Evolutionary conservation across 2,888 invertebrate species (phyloP).

Genomic region (Protula sp.): DNA sequence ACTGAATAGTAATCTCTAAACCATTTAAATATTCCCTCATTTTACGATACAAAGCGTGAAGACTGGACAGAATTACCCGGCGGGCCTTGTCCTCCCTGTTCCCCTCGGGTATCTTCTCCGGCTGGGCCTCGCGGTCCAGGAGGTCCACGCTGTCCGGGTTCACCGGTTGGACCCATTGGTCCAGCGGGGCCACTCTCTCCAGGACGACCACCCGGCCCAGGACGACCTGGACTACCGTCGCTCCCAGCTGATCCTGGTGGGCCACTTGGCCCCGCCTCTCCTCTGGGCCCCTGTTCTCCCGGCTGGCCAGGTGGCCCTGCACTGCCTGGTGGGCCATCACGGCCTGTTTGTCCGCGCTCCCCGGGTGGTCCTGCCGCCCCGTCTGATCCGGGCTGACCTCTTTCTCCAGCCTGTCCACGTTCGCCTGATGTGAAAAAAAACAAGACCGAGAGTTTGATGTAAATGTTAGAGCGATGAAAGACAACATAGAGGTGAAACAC

Average conservation of each 20-base stretch:
- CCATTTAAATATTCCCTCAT: too few species aligned
- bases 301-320: constrained; percentile 1
- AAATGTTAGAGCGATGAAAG: too few species aligned
- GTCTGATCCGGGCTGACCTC: constrained; percentile 4
- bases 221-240: too few species aligned
- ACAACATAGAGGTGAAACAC: too few species aligned
- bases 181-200: constrained; percentile 4
- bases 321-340: neutral
- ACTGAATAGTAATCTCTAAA: too few species aligned
- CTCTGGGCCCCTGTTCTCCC: constrained; percentile 7
- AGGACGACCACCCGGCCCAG: too few species aligned
- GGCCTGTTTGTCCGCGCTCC: neutral
- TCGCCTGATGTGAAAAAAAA: neutral
- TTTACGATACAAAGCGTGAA: too few species aligned
- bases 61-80: too few species aligned
- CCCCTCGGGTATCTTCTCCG: too few species aligned
- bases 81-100: too few species aligned
- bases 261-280: constrained; percentile 7
- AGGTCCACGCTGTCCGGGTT: neutral
- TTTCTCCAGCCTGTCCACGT: constrained; percentile 2
- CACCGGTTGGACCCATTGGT: neutral
- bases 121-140: too few species aligned
- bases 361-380: constrained; percentile 4
- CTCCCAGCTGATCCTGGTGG: constrained; percentile 7
- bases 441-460: too few species aligned